phyloP scores from a whole-genome alignment of 1,140 invertebrate genomes.

The Drosophila parvula region DNA sequence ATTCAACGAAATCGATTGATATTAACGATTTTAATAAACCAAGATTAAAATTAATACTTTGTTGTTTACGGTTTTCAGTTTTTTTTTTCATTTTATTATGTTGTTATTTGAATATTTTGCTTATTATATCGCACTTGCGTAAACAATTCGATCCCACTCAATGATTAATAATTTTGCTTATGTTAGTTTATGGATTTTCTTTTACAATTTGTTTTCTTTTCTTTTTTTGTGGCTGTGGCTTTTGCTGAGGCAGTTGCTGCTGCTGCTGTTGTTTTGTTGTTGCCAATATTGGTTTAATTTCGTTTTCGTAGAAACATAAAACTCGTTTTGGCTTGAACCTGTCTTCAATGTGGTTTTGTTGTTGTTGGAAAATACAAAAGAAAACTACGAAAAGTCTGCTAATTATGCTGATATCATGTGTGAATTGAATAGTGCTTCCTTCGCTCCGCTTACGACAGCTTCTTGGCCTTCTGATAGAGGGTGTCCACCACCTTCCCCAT shows the following conservation, averaged over 20 bases:
- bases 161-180: constrained; percentile 71
- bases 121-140: constrained; percentile 63
- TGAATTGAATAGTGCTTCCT: constrained; percentile 38
- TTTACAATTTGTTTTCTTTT: constrained; percentile 26
- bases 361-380: constrained; percentile 47
- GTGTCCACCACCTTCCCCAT: constrained; percentile 99
- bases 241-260: constrained; percentile 15
- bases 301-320: constrained; percentile 54
- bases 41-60: background rate
- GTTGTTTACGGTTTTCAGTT: constrained; percentile 23
- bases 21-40: background rate
- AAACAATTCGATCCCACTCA: constrained; percentile 59
- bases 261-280: constrained; percentile 45
- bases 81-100: constrained; percentile 57
- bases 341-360: constrained; percentile 11
- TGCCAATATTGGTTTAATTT: constrained; percentile 47
- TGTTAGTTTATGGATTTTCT: constrained; percentile 57
- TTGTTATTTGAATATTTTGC: constrained; percentile 74
- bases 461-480: constrained; percentile 99
- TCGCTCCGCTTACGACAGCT: constrained; percentile 91
- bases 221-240: constrained; percentile 29
- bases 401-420: constrained; percentile 65
- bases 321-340: constrained; percentile 34
- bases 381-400: constrained; percentile 56
- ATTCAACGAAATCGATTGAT: background rate